Evolutionary conservation across 1,140 invertebrate genomes (phyloP), one percentile per base, ranked within the genome.

Genomic region (Cydia fagiglandana): DNA sequence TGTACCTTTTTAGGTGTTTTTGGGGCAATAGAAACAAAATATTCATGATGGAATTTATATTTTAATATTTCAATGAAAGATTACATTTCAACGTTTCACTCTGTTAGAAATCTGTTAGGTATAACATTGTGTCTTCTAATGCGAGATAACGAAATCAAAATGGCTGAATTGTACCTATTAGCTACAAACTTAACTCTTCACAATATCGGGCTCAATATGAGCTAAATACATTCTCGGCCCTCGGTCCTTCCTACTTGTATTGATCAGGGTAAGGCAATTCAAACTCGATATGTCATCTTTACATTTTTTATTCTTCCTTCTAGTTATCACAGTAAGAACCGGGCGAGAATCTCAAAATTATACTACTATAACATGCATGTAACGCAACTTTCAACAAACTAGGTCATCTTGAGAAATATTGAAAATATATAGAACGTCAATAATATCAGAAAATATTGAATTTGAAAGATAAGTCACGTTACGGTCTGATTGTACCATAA

Each of bases 141-240:
- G 79, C 78, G 87, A 86, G 81, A 87, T 84, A 86, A 86, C 87
- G 77, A 83, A 76, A 85, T 84, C 81, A 56, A 88, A 89, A 91
- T 91, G 91, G 90, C 90, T 89, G 83, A 82, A 84, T 91, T 90
- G 83, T 89, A 92, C 84, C 84, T 90, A 89, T 83, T 81, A 87
- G 80, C 86, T 89, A 91, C 82, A 80, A 86, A 88, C 86, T 88
- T 89, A 88, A 81, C 80, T 90, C 86, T 84, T 86, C 86, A 86
- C 86, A 90, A 91, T 89, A 91, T 90, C 88, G 84, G 82, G 90
- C 91, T 93, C 91, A 93, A 93, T 91, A 93, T 91, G 91, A 93
- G 91, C 90, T 91, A 91, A 90, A 82, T 85, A 81, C 86, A 91
- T 90, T 90, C 84, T 91, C 88, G 84, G 84, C 89, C 86, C 38